A percentile compares a stretch with the other conserved stretches of the same genome.
These are phyloP conservation scores for Plectrocnemia conspersa DNA, from an alignment of 1,140 invertebrate genomes.

Conservation along the genomic window DNA sequence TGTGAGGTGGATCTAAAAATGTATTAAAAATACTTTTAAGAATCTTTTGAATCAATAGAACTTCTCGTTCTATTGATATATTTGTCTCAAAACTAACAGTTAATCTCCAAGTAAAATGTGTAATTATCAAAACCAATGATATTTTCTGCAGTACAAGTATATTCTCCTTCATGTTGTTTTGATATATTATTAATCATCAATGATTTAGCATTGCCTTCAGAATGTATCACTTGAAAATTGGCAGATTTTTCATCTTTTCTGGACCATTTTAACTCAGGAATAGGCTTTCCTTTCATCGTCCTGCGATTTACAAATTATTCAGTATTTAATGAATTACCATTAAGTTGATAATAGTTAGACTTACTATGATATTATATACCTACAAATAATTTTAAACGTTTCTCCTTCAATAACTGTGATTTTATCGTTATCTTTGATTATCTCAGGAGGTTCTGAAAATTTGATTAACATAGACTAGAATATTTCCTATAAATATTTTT, in stretches of 20 bases:
- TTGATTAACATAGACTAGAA: no score
- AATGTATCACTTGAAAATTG: neutral
- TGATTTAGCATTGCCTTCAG: no score
- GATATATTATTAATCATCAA: conserved; percentile 18
- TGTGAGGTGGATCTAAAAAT: no score
- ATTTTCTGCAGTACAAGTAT: conserved; percentile 43
- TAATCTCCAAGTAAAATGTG: conserved; percentile 39
- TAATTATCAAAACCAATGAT: conserved; percentile 40
- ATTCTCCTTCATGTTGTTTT: conserved; percentile 37
- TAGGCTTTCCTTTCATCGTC: conserved; percentile 16
- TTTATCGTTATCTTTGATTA: conserved; percentile 15
- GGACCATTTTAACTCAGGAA: conserved; percentile 23
- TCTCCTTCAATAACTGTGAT: conserved; percentile 28
- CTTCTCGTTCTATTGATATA: no score
- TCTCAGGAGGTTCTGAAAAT: conserved; percentile 27
- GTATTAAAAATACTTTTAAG: no score
- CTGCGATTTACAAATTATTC: no score
- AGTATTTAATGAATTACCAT: no score
- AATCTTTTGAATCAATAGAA: no score
- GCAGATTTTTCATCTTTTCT: conserved; percentile 17
- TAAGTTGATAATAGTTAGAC: no score
- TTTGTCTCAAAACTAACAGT: no score
- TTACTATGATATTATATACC: conserved; percentile 11
- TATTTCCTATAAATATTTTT: no score
- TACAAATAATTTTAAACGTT: conserved; percentile 22